Conservation (phyloP, 1,140 invertebrate species). For the Bombus confusus region DNA sequence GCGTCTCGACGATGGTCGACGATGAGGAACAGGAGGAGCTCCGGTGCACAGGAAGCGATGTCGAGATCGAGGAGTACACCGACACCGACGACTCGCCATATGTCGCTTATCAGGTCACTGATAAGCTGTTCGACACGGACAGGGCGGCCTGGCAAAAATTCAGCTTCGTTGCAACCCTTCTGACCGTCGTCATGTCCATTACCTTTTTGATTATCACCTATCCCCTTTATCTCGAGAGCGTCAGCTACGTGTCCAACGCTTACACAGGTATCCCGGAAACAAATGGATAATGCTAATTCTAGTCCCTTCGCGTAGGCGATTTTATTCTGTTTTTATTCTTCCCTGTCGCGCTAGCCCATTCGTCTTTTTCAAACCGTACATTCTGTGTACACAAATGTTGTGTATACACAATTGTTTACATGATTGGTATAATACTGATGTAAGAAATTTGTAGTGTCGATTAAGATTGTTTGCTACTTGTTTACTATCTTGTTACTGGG, state of each 20-base stretch:
- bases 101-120: constrained; percentile 74
- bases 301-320: neutral
- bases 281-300: neutral
- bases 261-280: constrained; percentile 73
- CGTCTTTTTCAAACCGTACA: neutral
- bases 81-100: constrained; percentile 78
- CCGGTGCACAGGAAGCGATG: constrained; percentile 78
- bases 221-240: constrained; percentile 77
- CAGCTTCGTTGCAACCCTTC: constrained; percentile 73
- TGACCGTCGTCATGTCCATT: constrained; percentile 70
- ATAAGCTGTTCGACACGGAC: constrained; percentile 79
- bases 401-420: no score
- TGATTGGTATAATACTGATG: no score
- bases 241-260: constrained; percentile 74
- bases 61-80: constrained; percentile 78
- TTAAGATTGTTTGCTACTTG: neutral
- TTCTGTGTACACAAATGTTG: neutral
- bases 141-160: constrained; percentile 76
- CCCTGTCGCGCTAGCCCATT: neutral
- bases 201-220: constrained; percentile 75
- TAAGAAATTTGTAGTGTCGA: neutral
- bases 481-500: no score
- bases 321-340: neutral
- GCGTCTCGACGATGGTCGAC: constrained; percentile 75
- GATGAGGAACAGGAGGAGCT: constrained; percentile 80